phyloP scores from a whole-genome alignment of 2,113 vertebrate species.

The Hippopotamus amphibius region DNA sequence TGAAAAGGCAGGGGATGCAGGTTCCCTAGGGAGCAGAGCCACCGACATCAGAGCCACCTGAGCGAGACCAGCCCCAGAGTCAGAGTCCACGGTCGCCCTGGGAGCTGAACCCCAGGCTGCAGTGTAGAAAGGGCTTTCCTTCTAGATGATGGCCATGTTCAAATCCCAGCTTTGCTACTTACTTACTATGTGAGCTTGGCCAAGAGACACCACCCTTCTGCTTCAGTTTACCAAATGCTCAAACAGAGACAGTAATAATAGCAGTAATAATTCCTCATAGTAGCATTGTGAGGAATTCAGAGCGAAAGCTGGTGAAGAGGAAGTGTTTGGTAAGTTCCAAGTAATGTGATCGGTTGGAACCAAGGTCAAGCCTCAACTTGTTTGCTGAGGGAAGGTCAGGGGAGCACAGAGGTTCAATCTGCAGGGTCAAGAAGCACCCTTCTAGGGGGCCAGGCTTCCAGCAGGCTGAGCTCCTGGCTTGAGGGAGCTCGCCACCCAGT shows the following conservation, averaged over 20 bases:
- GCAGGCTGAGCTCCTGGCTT: not conserved
- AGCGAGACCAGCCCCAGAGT: accelerated
- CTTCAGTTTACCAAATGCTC: constrained; percentile 4
- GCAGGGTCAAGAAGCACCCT: not conserved
- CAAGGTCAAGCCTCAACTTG: not conserved
- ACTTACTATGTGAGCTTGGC: not conserved
- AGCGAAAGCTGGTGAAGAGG: not conserved
- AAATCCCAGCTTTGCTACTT: not conserved
- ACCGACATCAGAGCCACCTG: not conserved
- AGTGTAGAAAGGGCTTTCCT: not conserved
- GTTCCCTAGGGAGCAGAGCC: not conserved
- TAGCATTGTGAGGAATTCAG: not conserved
- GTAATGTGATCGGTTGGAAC: not conserved
- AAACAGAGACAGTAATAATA: not conserved
- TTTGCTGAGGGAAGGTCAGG: not conserved
- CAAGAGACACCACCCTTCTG: not conserved
- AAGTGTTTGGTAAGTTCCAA: not conserved
- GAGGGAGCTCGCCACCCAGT: not conserved
- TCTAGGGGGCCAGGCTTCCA: not conserved
- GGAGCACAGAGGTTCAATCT: not conserved
- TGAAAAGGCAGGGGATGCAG: not conserved
- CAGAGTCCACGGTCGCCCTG: accelerated
- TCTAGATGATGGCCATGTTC: not conserved
- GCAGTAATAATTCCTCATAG: too few relatives aligned
- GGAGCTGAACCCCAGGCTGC: too few relatives aligned